Conservation (phyloP, 2,797 vertebrate species). For the Intellagama lesueurii region DNA sequence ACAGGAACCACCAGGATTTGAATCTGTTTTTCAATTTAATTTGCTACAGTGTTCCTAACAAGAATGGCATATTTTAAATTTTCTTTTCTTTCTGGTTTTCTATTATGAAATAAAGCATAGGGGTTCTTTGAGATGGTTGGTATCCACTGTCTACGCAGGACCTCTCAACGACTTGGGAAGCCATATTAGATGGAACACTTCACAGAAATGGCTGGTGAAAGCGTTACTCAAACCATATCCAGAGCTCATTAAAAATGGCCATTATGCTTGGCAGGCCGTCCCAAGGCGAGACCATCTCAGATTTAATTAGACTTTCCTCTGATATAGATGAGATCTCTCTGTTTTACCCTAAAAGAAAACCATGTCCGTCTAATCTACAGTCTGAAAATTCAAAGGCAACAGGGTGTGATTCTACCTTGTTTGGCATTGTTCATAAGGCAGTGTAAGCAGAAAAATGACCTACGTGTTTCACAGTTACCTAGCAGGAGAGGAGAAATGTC, state of each 20-base stretch:
- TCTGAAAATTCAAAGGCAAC: neutral
- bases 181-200: neutral
- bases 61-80: slow-evolving; percentile 26
- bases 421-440: neutral
- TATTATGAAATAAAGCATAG: slow-evolving; percentile 9
- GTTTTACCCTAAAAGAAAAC: neutral
- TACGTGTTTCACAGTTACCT: neutral
- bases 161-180: neutral
- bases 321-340: neutral
- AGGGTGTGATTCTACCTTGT: neutral
- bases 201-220: slow-evolving; percentile 3
- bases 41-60: slow-evolving; percentile 46
- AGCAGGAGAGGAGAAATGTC: neutral
- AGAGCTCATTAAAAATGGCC: slow-evolving; percentile 17
- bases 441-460: neutral
- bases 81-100: neutral
- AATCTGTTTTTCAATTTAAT: slow-evolving; percentile 56
- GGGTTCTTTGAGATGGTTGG: neutral
- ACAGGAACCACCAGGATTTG: slow-evolving; percentile 37
- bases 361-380: neutral
- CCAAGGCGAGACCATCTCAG: neutral
- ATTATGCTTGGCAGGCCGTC: neutral
- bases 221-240: neutral
- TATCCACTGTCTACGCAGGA: neutral
- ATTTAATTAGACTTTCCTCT: neutral